Base-by-base conservation (phyloP, 2,113 vertebrate species). In the Alexandromys fortis region DNA sequence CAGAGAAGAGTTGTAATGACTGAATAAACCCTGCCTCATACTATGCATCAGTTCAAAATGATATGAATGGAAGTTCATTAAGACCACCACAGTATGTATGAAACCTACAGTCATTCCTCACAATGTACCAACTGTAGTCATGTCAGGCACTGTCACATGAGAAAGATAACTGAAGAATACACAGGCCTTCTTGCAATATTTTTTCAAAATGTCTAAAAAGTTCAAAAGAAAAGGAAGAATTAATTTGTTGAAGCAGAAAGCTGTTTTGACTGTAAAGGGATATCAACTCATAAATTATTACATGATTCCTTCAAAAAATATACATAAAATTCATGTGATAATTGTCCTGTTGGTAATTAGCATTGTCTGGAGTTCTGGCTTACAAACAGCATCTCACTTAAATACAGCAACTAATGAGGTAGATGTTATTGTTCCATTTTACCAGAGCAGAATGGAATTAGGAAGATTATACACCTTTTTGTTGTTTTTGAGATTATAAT, bases 361-460 rank as follows among this genome's bases (percentile, higher is more conserved):
- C 47, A 30, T 17, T 92, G 70, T 79, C 65, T 73, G 21, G 65
- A 89, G 5, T 47, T 33, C 83, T 92, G 30, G 17, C 87, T 91
- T 79, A 72, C 22, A 93, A 89, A 83, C 0, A 82, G 33, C 42
- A 52, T 26, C 67, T 90, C 47, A 52, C 75, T 86, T 97, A 94
- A 86, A 61, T 86, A 68, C 35, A 86, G 30, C 21, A 96, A 35
- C 73, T 42, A 67, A 75, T 55, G 63, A 83, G 30, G 6, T 63
- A 92, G 21, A 88, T 92, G 24, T 70, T 42, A n/a, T 42, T 91
- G 58, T 76, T 79, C 42, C 33, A 86, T 75, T 89, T 89, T 63
- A 45, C 38, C 58, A 75, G 38, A 65, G 45, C 92, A 16, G 35
- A 82, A 86, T n/a, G 17, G 21, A 10, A 58, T 75, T 89, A 82